Conservation (phyloP, 2,888 invertebrate species). For the Nebria brevicollis region DNA sequence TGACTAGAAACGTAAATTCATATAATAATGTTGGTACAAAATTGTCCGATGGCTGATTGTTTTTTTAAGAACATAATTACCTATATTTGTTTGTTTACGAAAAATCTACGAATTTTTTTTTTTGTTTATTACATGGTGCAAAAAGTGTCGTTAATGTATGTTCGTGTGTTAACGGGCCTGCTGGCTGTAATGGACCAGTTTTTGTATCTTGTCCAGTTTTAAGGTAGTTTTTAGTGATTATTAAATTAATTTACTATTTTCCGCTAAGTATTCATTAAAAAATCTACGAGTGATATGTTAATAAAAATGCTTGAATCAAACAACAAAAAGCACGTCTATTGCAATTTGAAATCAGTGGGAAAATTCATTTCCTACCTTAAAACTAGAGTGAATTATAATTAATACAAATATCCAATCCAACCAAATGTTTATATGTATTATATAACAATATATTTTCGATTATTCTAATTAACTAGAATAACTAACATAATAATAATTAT, state of each 20-base stretch:
- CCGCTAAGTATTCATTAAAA: background rate
- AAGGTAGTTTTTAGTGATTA: background rate
- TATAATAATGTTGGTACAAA: background rate
- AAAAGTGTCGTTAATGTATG: constrained; percentile 12
- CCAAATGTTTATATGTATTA: background rate
- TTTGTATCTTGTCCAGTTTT: background rate
- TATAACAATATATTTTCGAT: background rate
- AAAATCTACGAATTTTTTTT: constrained; percentile 6
- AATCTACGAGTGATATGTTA: background rate
- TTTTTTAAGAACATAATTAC: background rate
- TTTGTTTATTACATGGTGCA: constrained; percentile 32
- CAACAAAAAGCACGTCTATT: background rate
- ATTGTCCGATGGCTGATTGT: background rate
- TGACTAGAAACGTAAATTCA: background rate
- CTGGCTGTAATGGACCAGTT: background rate
- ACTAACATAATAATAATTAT: too few species aligned
- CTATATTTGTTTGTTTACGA: too few species aligned
- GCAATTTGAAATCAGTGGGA: background rate
- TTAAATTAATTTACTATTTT: background rate
- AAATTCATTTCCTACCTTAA: background rate
- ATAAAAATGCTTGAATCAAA: background rate
- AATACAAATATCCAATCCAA: background rate
- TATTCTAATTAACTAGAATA: background rate
- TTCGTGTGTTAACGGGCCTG: too few species aligned
- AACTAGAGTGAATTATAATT: background rate